Percentiles rank a stretch among this genome's conserved stretches.
These are phyloP conservation scores for Stenoptilia bipunctidactyla DNA, from an alignment of 2,888 invertebrate species.

Conservation along the genomic window DNA sequence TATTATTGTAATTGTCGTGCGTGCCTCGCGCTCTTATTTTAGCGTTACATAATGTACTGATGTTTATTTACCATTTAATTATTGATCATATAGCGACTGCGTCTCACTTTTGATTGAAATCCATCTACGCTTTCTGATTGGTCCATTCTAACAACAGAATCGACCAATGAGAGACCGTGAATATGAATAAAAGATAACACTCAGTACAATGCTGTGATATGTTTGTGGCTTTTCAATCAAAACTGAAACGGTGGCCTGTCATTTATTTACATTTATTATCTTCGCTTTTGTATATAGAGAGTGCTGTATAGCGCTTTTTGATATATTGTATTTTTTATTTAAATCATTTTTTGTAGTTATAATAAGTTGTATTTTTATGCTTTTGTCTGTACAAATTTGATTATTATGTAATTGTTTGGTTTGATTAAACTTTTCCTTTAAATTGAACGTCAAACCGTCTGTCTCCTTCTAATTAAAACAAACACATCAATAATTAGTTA, in stretches of 20 bases:
- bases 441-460: too few species aligned
- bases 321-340: slow-evolving; percentile 44
- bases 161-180: background rate
- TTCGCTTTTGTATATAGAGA: slow-evolving; percentile 46
- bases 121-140: background rate
- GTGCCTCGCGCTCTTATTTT: slow-evolving; percentile 31
- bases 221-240: background rate
- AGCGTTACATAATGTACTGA: slow-evolving; percentile 24
- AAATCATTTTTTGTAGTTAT: slow-evolving; percentile 22
- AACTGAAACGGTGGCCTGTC: background rate
- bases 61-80: background rate
- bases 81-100: background rate
- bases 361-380: slow-evolving; percentile 29
- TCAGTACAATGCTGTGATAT: background rate
- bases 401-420: slow-evolving; percentile 27
- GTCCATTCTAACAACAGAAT: background rate
- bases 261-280: background rate
- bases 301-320: slow-evolving; percentile 65
- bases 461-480: too few species aligned
- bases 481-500: too few species aligned
- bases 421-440: slow-evolving; percentile 2
- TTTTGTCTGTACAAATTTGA: slow-evolving; percentile 21
- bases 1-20: slow-evolving; percentile 41
- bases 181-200: background rate
- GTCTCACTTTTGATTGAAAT: background rate